phyloP scores from a whole-genome alignment of 2,113 vertebrate species.

The Colossoma macropomum region DNA sequence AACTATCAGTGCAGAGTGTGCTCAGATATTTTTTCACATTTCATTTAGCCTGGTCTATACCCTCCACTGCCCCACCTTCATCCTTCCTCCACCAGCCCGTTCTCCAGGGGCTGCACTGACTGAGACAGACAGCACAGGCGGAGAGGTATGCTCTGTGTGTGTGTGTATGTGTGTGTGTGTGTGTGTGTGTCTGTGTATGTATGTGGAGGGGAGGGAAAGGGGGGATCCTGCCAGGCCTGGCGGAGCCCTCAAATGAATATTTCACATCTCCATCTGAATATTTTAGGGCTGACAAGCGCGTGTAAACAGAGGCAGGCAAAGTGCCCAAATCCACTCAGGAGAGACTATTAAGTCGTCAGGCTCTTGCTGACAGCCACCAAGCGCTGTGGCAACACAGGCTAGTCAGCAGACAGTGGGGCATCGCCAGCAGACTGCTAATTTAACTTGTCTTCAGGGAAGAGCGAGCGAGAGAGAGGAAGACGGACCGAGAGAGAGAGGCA shows the following conservation, averaged over 20 bases:
- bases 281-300: conserved; percentile 97
- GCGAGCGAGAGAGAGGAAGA: conserved; percentile 24
- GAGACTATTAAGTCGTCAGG: conserved; percentile 99
- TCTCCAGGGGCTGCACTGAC: conserved; percentile 36
- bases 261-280: conserved; percentile 98
- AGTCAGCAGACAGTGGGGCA: conserved; percentile 90
- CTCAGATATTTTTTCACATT: background rate
- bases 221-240: conserved; percentile 64
- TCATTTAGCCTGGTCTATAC: conserved; percentile 3
- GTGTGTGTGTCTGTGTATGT: background rate
- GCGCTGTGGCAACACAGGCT: conserved; percentile 90
- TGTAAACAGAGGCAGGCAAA: conserved; percentile 98
- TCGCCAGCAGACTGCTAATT: conserved; percentile 98
- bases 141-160: background rate
- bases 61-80: conserved; percentile 6
- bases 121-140: conserved; percentile 28
- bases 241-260: conserved; percentile 92
- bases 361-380: conserved; percentile 91
- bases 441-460: conserved; percentile 88
- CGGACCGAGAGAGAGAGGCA: background rate
- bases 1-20: background rate
- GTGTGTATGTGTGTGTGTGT: conserved; percentile 23
- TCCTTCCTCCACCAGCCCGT: conserved; percentile 3
- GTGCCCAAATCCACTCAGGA: conserved; percentile 98
- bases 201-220: conserved; percentile 42